Evolutionary conservation across 1,140 invertebrate species (phyloP), one percentile per base, ranked within the genome.

Genomic region (Lepidurus packardi): DNA sequence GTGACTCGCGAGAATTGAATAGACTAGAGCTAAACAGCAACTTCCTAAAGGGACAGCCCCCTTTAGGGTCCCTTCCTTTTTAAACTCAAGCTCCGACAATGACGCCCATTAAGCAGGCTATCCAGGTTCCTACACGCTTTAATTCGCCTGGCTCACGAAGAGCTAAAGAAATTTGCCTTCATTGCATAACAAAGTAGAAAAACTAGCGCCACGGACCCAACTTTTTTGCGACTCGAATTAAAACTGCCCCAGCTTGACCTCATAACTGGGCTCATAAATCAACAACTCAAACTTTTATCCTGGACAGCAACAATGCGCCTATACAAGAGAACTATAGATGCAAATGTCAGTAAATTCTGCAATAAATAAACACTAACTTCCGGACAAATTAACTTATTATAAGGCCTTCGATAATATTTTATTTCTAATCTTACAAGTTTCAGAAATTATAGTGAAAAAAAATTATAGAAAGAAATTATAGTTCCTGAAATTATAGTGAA

Each of bases 41-140:
- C 53, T 65, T 65, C 53, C 53, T 65, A 65, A 13, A 65, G 53
- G 53, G 53, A 65, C 53, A 65, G 7, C 53, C 53, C 53, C 21
- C 16, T 65, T 21, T 65, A 21, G 53, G 53, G 34, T 34, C 34
- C 21, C 53, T 65, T 65, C 13, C 45, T 47, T 65, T 65, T 65
- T 65, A 65, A 65, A 65, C 13, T 0, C 53, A n/a, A 21, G n/a
- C 53, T 16, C 53, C 53, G 53, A 65, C 53, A 65, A 65, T 65
- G 53, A 65, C 21, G 53, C 8, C 53, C 53, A 65, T 65, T 65
- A 65, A 65, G 53, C 53, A 65, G 53, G 53, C 53, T 65, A 65
- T 65, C 53, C 53, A 65, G 21, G 53, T 65, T 65, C 53, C 53
- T 65, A 65, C 53, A 65, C 53, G 53, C 53, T 65, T 65, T 65